phyloP scores from a whole-genome alignment of 2,113 vertebrate species.

The Sapajus apella region DNA sequence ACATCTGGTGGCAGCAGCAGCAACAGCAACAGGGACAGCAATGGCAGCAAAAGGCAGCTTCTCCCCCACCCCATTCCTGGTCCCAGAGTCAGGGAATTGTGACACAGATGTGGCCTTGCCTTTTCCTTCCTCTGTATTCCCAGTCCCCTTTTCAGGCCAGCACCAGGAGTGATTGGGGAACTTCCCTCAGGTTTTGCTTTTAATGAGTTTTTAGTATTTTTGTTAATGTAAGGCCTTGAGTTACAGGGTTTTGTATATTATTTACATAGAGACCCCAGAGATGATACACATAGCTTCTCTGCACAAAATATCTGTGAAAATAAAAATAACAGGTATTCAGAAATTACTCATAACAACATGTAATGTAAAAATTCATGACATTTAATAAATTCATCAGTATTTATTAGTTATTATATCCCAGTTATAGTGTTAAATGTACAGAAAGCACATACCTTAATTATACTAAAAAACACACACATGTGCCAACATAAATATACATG shows the following conservation, averaged over 20 bases:
- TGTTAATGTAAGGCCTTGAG: conserved; percentile 83
- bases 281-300: conserved; percentile 80
- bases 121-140: not conserved
- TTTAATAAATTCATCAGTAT: not conserved
- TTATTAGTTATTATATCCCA: not conserved
- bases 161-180: conserved; percentile 6
- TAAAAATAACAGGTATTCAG: not conserved
- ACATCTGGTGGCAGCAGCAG: conserved; percentile 74
- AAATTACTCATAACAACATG: not conserved
- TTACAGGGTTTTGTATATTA: conserved; percentile 86
- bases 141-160: not conserved
- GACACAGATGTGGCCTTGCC: not conserved
- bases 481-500: not conserved
- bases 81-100: conserved; percentile 87
- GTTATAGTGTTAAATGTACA: not conserved
- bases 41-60: conserved; percentile 9
- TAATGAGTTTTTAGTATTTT: conserved; percentile 86
- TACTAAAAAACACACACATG: not conserved
- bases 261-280: conserved; percentile 79
- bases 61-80: conserved; percentile 69
- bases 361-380: not conserved
- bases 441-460: not conserved
- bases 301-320: conserved; percentile 52
- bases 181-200: conserved; percentile 82
- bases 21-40: conserved; percentile 74